Evolutionary conservation across 2,888 invertebrate genomes (phyloP).

Genomic region (Papilio demoleus): DNA sequence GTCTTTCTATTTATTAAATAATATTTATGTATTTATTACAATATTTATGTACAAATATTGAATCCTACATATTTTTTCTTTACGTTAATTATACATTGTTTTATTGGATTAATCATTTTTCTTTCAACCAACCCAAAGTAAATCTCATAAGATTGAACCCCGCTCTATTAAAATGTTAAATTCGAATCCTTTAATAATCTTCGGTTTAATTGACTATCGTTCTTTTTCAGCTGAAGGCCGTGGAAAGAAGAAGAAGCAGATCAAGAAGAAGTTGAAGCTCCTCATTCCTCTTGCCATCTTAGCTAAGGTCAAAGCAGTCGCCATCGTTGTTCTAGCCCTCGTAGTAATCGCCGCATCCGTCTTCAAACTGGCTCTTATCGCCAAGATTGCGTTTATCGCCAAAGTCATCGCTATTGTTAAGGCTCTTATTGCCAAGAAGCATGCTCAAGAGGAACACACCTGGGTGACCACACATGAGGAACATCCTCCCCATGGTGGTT

Average conservation of each 20-base stretch:
- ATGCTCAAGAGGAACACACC: slow-evolving; percentile 61
- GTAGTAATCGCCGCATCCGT: slow-evolving; percentile 87
- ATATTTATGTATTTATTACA: slow-evolving; percentile 31
- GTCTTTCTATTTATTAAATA: slow-evolving; percentile 15
- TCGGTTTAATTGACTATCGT: background rate
- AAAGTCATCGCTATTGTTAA: slow-evolving; percentile 71
- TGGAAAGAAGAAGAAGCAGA: slow-evolving; percentile 88
- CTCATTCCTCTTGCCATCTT: slow-evolving; percentile 83
- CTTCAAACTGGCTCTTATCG: slow-evolving; percentile 88
- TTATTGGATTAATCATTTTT: too few relatives aligned
- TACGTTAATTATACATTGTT: too few relatives aligned
- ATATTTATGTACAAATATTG: slow-evolving; percentile 38
- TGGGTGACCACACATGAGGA: slow-evolving; percentile 60
- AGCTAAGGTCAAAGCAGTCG: slow-evolving; percentile 86
- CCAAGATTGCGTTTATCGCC: slow-evolving; percentile 88
- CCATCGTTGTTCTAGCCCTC: slow-evolving; percentile 85
- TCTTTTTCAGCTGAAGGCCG: slow-evolving; percentile 65
- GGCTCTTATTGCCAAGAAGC: slow-evolving; percentile 71
- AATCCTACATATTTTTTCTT: slow-evolving; percentile 1
- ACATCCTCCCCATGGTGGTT: slow-evolving; percentile 58
- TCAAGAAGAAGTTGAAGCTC: slow-evolving; percentile 77
- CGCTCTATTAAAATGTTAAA: too few relatives aligned
- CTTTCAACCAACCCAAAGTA: too few relatives aligned
- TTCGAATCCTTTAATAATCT: background rate
- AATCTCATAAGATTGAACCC: too few relatives aligned